These are phyloP conservation scores for Drosophila orena DNA, from an alignment of 1,140 invertebrate species.

Conservation along the genomic window DNA sequence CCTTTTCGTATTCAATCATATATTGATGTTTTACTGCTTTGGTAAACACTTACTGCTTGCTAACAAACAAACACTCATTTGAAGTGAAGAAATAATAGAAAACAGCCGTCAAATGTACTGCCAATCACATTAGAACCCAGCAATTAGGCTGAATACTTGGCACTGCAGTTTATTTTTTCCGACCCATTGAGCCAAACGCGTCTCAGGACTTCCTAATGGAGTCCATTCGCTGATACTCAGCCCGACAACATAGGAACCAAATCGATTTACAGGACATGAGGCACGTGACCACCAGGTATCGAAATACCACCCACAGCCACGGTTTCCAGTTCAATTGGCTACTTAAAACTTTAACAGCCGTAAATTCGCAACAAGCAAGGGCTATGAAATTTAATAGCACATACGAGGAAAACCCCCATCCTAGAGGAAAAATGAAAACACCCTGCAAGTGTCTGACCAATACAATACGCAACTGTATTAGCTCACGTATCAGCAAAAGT, in stretches of 20 bases:
- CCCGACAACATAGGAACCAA: constrained; percentile 26
- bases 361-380: constrained; percentile 74
- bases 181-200: constrained; percentile 36
- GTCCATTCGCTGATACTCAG: constrained; percentile 29
- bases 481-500: constrained; percentile 63
- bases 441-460: constrained; percentile 36
- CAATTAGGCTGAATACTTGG: constrained; percentile 9
- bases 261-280: constrained; percentile 51
- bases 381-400: constrained; percentile 80
- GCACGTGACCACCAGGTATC: constrained; percentile 46
- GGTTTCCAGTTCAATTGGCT: constrained; percentile 52
- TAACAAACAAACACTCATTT: too few relatives aligned
- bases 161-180: constrained; percentile 15
- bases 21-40: neutral
- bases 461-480: constrained; percentile 75
- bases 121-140: constrained; percentile 12
- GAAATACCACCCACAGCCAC: neutral
- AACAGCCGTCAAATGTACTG: constrained; percentile 1
- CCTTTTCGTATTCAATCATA: neutral
- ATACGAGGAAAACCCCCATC: constrained; percentile 26
- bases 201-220: constrained; percentile 38
- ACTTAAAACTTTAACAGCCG: constrained; percentile 76
- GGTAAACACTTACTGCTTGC: too few relatives aligned
- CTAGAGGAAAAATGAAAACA: constrained; percentile 2
- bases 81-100: neutral